phyloP scores from a whole-genome alignment of 2,888 invertebrate species.

The Orthosia gothica region DNA sequence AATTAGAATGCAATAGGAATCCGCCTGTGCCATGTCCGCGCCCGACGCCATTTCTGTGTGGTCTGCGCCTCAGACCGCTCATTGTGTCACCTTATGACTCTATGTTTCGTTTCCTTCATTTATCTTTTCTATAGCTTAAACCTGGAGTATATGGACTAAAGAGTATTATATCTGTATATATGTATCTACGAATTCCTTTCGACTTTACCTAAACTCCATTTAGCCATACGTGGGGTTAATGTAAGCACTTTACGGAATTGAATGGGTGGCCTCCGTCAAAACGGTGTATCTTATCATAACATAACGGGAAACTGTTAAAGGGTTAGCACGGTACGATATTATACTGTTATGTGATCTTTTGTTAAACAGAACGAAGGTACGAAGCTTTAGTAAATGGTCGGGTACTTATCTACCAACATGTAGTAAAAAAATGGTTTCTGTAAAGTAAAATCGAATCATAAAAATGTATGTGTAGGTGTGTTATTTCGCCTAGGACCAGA shows the following conservation, averaged over 20 bases:
- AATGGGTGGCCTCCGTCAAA: constrained; percentile 67
- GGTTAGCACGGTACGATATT: constrained; percentile 54
- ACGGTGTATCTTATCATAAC: constrained; percentile 66
- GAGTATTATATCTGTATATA: too few species aligned
- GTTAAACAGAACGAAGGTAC: constrained; percentile 1
- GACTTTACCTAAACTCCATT: constrained; percentile 38
- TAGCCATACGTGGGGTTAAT: constrained; percentile 52
- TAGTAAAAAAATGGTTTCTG: not conserved
- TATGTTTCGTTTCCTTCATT: too few species aligned
- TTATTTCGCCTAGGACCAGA: too few species aligned
- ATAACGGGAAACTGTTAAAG: constrained; percentile 68
- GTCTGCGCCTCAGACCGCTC: too few species aligned
- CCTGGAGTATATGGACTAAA: too few species aligned
- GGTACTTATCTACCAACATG: not conserved
- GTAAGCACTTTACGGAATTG: constrained; percentile 70
- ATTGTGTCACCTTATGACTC: too few species aligned
- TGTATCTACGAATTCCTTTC: constrained; percentile 4
- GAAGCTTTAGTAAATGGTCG: not conserved
- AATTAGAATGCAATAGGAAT: too few species aligned
- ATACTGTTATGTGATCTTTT: constrained; percentile 49
- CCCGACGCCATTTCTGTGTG: too few species aligned
- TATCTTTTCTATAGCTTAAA: too few species aligned
- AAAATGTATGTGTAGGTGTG: too few species aligned
- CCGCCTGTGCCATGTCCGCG: too few species aligned
- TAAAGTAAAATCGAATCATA: too few species aligned